Conservation (phyloP, 2,888 invertebrate genomes). For the Latrodectus elegans region DNA sequence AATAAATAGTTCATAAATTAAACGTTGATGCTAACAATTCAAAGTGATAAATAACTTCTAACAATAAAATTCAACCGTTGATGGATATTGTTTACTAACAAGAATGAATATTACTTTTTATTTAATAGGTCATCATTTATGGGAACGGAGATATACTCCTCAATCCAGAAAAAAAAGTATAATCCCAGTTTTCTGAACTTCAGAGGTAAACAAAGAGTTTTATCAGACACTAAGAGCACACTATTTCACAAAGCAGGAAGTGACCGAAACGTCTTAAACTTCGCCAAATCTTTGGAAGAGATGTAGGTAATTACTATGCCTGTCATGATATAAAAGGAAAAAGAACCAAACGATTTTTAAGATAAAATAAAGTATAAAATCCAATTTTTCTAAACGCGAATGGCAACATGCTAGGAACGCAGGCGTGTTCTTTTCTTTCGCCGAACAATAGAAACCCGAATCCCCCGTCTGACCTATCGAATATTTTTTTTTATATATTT, state of each 20-base stretch:
- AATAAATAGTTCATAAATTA: too few species aligned
- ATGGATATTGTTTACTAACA: too few species aligned
- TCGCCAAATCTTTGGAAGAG: neutral
- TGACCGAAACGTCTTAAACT: neutral
- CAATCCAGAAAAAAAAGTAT: neutral
- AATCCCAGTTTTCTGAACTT: neutral
- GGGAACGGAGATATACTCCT: too few species aligned
- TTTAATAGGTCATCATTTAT: too few species aligned
- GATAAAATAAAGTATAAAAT: neutral
- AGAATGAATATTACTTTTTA: too few species aligned
- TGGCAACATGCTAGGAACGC: slow-evolving; percentile 3
- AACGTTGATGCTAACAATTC: too few species aligned
- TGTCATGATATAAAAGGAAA: slow-evolving; percentile 11
- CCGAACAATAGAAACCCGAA: slow-evolving; percentile 47
- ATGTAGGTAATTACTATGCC: slow-evolving; percentile 21
- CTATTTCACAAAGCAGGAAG: neutral
- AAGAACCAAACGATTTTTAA: slow-evolving; percentile 11
- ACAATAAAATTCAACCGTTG: too few species aligned
- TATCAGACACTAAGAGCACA: neutral
- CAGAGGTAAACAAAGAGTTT: neutral
- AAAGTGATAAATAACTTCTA: too few species aligned
- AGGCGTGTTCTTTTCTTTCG: slow-evolving; percentile 24
- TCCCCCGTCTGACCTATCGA: slow-evolving; percentile 32
- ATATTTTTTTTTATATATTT: slow-evolving; percentile 14
- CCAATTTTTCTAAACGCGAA: slow-evolving; percentile 13